Percentiles rank a stretch among this genome's conserved stretches.
These are phyloP conservation scores for Spinibarbus caldwelli DNA, from an alignment of 2,797 vertebrate genomes.

Conservation along the genomic window DNA sequence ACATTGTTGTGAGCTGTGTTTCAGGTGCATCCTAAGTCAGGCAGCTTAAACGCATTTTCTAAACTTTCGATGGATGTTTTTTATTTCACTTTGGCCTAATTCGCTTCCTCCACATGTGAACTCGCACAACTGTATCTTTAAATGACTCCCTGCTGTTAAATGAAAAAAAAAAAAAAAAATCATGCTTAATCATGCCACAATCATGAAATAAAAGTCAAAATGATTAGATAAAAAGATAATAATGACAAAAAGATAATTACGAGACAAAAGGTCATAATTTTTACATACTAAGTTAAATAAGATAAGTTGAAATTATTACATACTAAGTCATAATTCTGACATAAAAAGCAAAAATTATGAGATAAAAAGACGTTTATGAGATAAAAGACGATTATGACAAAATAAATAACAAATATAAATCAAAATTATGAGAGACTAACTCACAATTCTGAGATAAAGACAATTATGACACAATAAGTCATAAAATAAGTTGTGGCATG, in stretches of 20 bases:
- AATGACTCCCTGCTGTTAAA: not conserved
- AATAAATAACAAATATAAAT: no score
- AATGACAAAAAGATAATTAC: not conserved
- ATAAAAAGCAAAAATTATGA: not conserved
- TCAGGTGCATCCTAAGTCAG: constrained; percentile 55
- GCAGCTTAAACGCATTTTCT: constrained; percentile 45
- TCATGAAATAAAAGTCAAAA: not conserved
- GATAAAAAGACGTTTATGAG: no score
- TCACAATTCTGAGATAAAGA: no score
- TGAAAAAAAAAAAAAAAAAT: not conserved
- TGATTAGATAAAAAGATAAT: not conserved
- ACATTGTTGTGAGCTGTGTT: constrained; percentile 58
- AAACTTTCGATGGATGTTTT: constrained; percentile 34
- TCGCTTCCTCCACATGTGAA: constrained; percentile 28
- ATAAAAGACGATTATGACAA: no score
- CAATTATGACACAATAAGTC: no score
- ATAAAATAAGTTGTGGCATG: not conserved
- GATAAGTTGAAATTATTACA: not conserved
- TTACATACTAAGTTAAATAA: not conserved
- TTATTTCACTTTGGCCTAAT: constrained; percentile 30
- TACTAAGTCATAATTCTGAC: not conserved
- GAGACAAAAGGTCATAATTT: not conserved
- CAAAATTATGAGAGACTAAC: no score
- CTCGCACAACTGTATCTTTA: constrained; percentile 8
- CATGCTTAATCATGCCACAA: not conserved